Conservation (phyloP, 2,888 invertebrate species). For the Cephus pulcher region DNA sequence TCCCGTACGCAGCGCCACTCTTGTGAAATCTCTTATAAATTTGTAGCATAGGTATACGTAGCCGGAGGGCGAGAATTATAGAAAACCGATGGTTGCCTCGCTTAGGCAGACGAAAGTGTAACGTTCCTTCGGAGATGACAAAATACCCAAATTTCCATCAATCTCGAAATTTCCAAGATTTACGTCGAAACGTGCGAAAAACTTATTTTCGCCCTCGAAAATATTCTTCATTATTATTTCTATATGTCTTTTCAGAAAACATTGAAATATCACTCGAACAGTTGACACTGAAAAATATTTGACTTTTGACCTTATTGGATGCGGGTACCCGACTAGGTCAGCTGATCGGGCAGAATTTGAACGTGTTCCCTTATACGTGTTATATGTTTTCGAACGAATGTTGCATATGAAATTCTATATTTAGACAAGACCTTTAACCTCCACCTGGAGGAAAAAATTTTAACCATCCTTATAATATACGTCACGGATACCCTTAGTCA, state of each 20-base stretch:
- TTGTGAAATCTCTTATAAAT: neutral
- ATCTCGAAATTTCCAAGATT: no score
- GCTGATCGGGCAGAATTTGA: slow-evolving; percentile 30
- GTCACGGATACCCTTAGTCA: slow-evolving; percentile 24
- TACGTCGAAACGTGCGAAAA: no score
- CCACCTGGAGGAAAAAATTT: neutral
- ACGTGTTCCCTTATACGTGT: slow-evolving; percentile 26
- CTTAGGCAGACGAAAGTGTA: no score
- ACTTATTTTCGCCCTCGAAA: no score
- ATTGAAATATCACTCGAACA: neutral
- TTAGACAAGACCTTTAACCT: neutral
- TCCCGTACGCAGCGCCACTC: no score
- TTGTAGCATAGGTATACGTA: neutral
- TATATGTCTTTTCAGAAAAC: no score
- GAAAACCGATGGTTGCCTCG: neutral
- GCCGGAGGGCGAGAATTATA: neutral
- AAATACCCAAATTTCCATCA: no score
- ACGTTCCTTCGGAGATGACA: no score
- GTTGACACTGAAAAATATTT: neutral
- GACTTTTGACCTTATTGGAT: slow-evolving; percentile 24
- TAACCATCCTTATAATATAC: neutral
- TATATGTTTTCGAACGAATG: neutral
- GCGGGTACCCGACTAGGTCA: slow-evolving; percentile 28
- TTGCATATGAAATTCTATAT: neutral
- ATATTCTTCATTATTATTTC: no score